Evolutionary conservation across 1,140 invertebrate genomes (phyloP).

Genomic region (Platorchestia sp.): DNA sequence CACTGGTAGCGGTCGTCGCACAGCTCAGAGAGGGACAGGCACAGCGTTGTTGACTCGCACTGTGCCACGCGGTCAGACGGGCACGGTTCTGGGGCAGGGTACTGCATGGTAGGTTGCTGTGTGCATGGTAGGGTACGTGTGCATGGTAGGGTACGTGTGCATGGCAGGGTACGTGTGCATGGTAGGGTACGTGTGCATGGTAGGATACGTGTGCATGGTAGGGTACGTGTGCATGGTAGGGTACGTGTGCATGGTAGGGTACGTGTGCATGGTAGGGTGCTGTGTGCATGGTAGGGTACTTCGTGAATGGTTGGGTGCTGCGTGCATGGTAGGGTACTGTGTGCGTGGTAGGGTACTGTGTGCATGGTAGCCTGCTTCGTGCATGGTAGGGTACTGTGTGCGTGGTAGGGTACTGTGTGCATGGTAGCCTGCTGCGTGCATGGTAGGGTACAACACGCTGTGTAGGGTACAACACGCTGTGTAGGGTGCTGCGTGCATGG

Average conservation of each 20-base stretch:
- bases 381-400: no score
- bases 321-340: neutral
- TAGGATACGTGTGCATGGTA: no score
- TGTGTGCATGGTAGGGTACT: neutral
- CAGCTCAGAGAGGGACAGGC: slow-evolving; percentile 62
- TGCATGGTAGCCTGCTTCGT: no score
- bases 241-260: neutral
- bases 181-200: no score
- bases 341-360: no score
- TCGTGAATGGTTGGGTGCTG: neutral
- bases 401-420: no score
- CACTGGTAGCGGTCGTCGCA: slow-evolving; percentile 62
- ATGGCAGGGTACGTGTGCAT: no score
- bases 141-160: no score
- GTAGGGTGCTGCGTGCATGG: neutral
- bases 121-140: no score
- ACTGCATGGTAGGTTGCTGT: neutral
- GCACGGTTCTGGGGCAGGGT: slow-evolving; percentile 52
- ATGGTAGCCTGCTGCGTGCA: no score
- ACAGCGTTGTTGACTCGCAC: slow-evolving; percentile 65
- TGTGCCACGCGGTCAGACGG: slow-evolving; percentile 61
- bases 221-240: no score
- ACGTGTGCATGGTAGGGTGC: neutral
- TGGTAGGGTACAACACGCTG: no score
- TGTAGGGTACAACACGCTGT: neutral